Base-by-base conservation (phyloP, 2,888 invertebrate genomes). In the Lithophane leautieri region DNA sequence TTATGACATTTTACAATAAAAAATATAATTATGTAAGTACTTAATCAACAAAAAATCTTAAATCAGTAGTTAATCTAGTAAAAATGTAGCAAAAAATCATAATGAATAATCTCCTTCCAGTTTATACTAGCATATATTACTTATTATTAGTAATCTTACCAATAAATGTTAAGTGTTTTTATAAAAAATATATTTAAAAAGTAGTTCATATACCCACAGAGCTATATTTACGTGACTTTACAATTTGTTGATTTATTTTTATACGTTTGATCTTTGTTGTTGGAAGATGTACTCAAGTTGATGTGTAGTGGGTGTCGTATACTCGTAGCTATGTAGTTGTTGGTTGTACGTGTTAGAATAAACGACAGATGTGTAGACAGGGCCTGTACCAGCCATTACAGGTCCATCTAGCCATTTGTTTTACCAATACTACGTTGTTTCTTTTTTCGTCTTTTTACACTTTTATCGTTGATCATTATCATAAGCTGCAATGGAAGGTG, bases 321-420 rank as follows among this genome's bases (percentile, higher is more conserved):
- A 44, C 40, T 16, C 25, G 62, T 89, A 87, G 83, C 50, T 70
- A 66, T 86, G 82, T 89, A 83, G 74, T 86, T 76, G 80, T 81
- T 86, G 84, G 80, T 86, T 83, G 78, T 89, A 88, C 86, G 87
- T 77, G 82, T 82, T 88, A 86, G 83, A 93, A 91, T 94, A 94
- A 91, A 93, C 61, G 73, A 76, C 94, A 93, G 94, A 94, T 94
- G 94, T 85, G 65, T 92, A 91, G 93, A 90, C 78, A 88, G 81
- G 93, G 89, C 89, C 93, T 94, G 96, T 89, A 93, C 74, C 96
- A 96, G 96, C 96, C 96, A 96, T 96, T 92, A 88, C 96, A 94
- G 93, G 91, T 88, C 89, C 90, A 87, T 92, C 94, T 94, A 90
- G 70, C 79, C 94, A 94, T 95, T 95, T 95, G 95, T 91, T 83